phyloP scores from a whole-genome alignment of 2,888 invertebrate genomes.

The Sepiola atlantica region DNA sequence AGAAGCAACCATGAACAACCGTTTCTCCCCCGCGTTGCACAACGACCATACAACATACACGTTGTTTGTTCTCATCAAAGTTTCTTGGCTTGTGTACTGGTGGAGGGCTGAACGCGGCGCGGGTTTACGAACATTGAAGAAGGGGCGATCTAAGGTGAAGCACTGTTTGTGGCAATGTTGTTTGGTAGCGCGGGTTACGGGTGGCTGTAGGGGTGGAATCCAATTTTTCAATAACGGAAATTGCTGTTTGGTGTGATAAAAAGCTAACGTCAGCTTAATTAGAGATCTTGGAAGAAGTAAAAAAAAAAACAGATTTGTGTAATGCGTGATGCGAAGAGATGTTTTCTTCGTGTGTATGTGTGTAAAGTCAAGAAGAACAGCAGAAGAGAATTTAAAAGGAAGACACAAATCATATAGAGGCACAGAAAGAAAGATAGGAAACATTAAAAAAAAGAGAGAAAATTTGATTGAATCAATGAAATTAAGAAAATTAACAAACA shows the following conservation, averaged over 20 bases:
- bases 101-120: not conserved
- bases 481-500: not conserved
- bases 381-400: not conserved
- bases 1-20: not conserved
- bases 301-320: not conserved
- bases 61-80: not conserved
- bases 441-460: not conserved
- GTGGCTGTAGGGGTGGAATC: not conserved
- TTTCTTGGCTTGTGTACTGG: not conserved
- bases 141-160: not conserved
- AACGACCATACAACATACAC: not conserved
- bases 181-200: not conserved
- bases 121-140: no score
- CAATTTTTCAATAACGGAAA: conserved; percentile 32
- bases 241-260: conserved; percentile 22
- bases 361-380: not conserved
- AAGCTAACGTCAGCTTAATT: conserved; percentile 32
- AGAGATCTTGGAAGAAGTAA: not conserved
- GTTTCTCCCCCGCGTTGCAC: not conserved
- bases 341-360: not conserved
- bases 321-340: not conserved
- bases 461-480: not conserved
- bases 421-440: not conserved
- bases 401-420: not conserved
- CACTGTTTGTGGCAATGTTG: not conserved